Evolutionary conservation across 2,888 invertebrate species (phyloP).

Genomic region (Aphidoletes aphidimyza): DNA sequence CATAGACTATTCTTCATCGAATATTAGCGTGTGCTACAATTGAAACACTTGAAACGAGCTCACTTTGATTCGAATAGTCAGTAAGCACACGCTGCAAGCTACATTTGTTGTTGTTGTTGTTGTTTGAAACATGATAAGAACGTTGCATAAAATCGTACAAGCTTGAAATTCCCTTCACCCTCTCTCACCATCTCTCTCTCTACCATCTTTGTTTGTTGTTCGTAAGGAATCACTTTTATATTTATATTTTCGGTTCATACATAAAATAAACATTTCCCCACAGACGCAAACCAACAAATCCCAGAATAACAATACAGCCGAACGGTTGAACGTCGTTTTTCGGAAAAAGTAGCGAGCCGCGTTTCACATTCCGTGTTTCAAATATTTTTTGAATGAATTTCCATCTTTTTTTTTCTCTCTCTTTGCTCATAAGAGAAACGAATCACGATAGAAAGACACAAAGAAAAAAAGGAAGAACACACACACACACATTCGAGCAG

Average conservation of each 20-base stretch:
- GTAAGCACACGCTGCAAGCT: background rate
- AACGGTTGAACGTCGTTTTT: background rate
- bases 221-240: background rate
- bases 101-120: too few relatives aligned
- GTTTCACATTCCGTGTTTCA: constrained; percentile 4
- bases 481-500: too few relatives aligned
- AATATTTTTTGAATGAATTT: background rate
- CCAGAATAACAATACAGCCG: constrained; percentile 37
- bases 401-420: background rate
- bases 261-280: constrained; percentile 31
- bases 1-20: background rate
- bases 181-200: background rate
- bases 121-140: background rate
- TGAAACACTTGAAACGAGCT: background rate
- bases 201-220: background rate
- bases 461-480: background rate
- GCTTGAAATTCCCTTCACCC: background rate
- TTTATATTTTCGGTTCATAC: constrained; percentile 13
- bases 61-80: background rate
- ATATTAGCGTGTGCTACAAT: background rate
- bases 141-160: background rate
- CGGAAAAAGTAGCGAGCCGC: background rate
- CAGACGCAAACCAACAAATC: background rate
- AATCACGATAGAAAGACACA: background rate
- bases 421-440: background rate